Conservation (phyloP, 2,888 invertebrate species). For the Pammene fasciana region DNA sequence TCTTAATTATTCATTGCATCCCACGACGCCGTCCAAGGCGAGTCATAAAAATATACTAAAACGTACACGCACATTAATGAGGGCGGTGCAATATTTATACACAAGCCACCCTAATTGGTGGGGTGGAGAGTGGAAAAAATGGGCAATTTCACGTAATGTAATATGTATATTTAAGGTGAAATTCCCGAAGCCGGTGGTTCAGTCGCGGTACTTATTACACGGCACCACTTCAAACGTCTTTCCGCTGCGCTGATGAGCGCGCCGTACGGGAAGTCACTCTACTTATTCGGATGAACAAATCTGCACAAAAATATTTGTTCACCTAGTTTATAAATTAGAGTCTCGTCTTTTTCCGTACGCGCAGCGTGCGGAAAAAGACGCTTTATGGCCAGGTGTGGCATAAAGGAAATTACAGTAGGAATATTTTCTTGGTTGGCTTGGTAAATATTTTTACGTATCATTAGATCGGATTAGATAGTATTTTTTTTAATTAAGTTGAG, state of each 20-base stretch:
- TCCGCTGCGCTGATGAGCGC: slow-evolving; percentile 54
- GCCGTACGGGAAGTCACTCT: slow-evolving; percentile 61
- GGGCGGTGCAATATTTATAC: slow-evolving; percentile 83
- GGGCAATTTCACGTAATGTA: slow-evolving; percentile 84
- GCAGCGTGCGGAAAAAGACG: too few species aligned
- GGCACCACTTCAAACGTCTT: slow-evolving; percentile 79
- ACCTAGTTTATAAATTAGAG: too few species aligned
- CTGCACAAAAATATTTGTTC: slow-evolving; percentile 1
- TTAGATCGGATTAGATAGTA: too few species aligned
- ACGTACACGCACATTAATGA: slow-evolving; percentile 82
- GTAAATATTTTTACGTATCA: too few species aligned
- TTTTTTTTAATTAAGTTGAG: too few species aligned
- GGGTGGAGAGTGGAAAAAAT: slow-evolving; percentile 84
- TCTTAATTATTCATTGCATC: slow-evolving; percentile 82
- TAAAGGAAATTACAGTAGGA: too few species aligned
- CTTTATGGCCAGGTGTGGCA: too few species aligned
- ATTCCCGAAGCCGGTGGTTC: slow-evolving; percentile 71
- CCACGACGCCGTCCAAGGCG: slow-evolving; percentile 64
- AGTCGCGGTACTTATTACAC: slow-evolving; percentile 80
- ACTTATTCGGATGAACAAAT: slow-evolving; percentile 52
- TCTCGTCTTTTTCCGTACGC: too few species aligned
- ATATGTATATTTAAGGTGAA: slow-evolving; percentile 83
- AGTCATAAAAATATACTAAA: slow-evolving; percentile 79
- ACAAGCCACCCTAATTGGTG: slow-evolving; percentile 82
- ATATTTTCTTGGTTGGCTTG: too few species aligned